Evolutionary conservation across 1,140 invertebrate genomes (phyloP).

Genomic region (Drosophila persimilis): DNA sequence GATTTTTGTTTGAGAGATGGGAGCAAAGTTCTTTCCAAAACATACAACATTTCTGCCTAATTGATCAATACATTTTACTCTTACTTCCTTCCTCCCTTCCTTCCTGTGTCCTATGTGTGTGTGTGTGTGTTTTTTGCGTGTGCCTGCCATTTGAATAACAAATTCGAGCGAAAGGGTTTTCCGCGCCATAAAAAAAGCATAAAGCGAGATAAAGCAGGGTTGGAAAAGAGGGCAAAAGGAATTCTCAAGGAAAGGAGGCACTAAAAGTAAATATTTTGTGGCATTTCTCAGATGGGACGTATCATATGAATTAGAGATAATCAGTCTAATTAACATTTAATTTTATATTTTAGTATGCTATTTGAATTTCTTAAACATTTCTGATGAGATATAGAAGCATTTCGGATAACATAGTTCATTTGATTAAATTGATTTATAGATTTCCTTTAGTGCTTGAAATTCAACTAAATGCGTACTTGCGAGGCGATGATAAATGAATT

Average conservation of each 20-base stretch:
- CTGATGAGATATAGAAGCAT: too few relatives aligned
- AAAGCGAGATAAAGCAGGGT: constrained; percentile 45
- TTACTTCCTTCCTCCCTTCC: constrained; percentile 41
- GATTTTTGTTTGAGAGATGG: background rate
- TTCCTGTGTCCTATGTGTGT: background rate
- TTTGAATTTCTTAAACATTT: too few relatives aligned
- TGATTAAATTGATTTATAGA: too few relatives aligned
- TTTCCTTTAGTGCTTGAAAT: too few relatives aligned
- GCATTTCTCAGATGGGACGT: too few relatives aligned
- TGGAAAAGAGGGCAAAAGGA: constrained; percentile 12
- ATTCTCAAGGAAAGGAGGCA: background rate
- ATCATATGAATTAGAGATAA: too few relatives aligned
- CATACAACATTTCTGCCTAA: constrained; percentile 69
- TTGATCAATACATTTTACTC: constrained; percentile 71
- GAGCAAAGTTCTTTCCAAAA: constrained; percentile 4
- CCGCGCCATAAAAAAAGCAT: constrained; percentile 62
- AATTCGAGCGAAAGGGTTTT: constrained; percentile 70
- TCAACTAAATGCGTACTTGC: too few relatives aligned
- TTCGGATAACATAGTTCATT: too few relatives aligned
- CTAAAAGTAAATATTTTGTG: too few relatives aligned
- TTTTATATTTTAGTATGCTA: too few relatives aligned
- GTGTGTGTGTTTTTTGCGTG: constrained; percentile 17
- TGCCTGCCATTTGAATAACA: constrained; percentile 61
- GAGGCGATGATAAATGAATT: too few relatives aligned
- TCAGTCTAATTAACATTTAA: too few relatives aligned